Evolutionary conservation across 1,140 invertebrate genomes (phyloP).

Genomic region (Drosophila busckii): DNA sequence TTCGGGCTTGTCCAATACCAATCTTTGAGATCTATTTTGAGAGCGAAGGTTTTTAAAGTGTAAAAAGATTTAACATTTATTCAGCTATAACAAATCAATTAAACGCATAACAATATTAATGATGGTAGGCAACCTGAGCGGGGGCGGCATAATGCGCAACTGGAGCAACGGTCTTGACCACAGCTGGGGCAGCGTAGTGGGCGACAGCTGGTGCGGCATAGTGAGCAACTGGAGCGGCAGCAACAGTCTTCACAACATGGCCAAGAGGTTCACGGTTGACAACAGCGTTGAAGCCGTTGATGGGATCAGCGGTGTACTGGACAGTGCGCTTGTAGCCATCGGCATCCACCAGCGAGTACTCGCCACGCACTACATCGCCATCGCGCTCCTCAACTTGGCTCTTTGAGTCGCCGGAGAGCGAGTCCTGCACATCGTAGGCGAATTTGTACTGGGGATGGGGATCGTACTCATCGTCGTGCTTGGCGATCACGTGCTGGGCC

Average conservation of each 20-base stretch:
- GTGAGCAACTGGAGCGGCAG: slow-evolving; percentile 52
- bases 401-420: slow-evolving; percentile 85
- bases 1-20: background rate
- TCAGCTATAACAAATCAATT: slow-evolving; percentile 24
- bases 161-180: slow-evolving; percentile 28
- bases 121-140: slow-evolving; percentile 31
- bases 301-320: slow-evolving; percentile 77
- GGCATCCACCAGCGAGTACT: slow-evolving; percentile 82
- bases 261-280: slow-evolving; percentile 68
- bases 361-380: slow-evolving; percentile 82
- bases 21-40: too few species aligned
- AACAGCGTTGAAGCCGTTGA: slow-evolving; percentile 78
- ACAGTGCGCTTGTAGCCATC: slow-evolving; percentile 81
- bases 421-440: slow-evolving; percentile 85
- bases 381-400: slow-evolving; percentile 81
- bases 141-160: slow-evolving; percentile 50
- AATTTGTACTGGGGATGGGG: slow-evolving; percentile 80
- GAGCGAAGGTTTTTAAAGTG: background rate
- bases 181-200: slow-evolving; percentile 31
- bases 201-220: slow-evolving; percentile 26
- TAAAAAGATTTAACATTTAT: slow-evolving; percentile 28
- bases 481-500: slow-evolving; percentile 52
- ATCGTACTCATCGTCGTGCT: slow-evolving; percentile 64
- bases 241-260: slow-evolving; percentile 48
- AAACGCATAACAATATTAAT: slow-evolving; percentile 4